Evolutionary conservation across 2,888 invertebrate genomes (phyloP).

Genomic region (Lissonota sp.): DNA sequence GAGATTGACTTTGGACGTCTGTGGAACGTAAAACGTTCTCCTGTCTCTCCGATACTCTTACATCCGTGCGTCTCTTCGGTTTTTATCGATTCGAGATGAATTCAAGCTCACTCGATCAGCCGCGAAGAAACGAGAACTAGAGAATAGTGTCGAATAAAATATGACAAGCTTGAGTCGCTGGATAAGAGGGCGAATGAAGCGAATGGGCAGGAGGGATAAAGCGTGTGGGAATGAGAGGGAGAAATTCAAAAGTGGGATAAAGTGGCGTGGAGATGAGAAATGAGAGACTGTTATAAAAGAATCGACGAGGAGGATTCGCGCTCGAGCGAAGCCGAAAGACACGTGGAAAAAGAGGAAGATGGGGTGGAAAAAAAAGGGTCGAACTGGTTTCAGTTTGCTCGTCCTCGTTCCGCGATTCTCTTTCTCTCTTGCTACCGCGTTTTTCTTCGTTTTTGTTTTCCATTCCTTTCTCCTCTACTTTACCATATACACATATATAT

Average conservation of each 20-base stretch:
- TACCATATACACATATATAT: conserved; percentile 40
- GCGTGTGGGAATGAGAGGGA: neutral
- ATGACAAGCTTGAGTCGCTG: conserved; percentile 28
- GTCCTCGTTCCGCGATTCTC: conserved; percentile 13
- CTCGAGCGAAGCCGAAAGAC: conserved; percentile 56
- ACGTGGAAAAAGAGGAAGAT: conserved; percentile 21
- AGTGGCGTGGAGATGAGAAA: conserved; percentile 43
- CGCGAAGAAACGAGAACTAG: neutral
- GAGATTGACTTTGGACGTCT: conserved; percentile 20
- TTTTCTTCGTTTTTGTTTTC: conserved; percentile 26
- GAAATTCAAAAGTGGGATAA: conserved; percentile 9
- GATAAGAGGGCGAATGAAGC: conserved; percentile 47
- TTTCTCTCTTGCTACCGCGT: conserved; percentile 29
- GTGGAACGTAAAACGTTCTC: neutral
- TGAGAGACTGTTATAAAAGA: conserved; percentile 50
- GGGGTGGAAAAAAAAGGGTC: neutral
- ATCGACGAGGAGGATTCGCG: conserved; percentile 49
- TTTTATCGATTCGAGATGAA: conserved; percentile 5
- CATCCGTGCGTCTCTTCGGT: neutral
- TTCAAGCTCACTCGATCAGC: conserved; percentile 8
- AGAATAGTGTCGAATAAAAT: conserved; percentile 30
- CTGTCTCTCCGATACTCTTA: neutral
- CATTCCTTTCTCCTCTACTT: conserved; percentile 45
- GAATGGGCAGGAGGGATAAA: neutral
- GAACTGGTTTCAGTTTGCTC: conserved; percentile 36